These are phyloP conservation scores for Halcyon leucocephala DNA, from an alignment of 2,797 vertebrate species.

Conservation along the genomic window DNA sequence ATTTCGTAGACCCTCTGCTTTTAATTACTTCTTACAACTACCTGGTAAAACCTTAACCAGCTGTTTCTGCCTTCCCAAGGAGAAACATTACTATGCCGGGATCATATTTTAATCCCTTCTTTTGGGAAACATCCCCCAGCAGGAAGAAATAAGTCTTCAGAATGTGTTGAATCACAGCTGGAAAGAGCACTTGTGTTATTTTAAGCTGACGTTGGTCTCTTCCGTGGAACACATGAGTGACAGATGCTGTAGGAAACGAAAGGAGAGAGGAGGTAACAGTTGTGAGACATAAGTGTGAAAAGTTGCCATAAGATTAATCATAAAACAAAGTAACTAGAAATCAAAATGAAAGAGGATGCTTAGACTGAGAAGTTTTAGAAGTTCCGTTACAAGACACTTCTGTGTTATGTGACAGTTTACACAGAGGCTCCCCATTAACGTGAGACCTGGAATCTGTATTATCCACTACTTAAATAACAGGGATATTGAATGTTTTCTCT, in stretches of 20 bases:
- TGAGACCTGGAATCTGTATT: neutral
- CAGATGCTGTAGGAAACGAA: neutral
- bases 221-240: neutral
- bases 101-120: neutral
- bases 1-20: neutral
- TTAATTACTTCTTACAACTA: neutral
- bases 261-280: neutral
- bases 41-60: neutral
- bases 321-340: neutral
- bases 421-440: neutral
- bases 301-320: neutral
- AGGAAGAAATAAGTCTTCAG: neutral
- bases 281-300: neutral
- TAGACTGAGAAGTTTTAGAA: neutral
- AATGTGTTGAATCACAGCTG: neutral
- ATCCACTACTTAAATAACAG: neutral
- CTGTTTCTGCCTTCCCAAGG: neutral
- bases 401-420: neutral
- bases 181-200: neutral
- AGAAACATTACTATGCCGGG: accelerated
- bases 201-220: neutral
- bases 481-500: neutral
- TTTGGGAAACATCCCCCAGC: neutral
- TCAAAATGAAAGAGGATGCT: neutral
- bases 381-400: neutral